A percentile compares a stretch with the other conserved stretches of the same genome.
Evolutionary conservation across 2,797 vertebrate genomes (phyloP).

Genomic region (Pogonophryne albipinna): DNA sequence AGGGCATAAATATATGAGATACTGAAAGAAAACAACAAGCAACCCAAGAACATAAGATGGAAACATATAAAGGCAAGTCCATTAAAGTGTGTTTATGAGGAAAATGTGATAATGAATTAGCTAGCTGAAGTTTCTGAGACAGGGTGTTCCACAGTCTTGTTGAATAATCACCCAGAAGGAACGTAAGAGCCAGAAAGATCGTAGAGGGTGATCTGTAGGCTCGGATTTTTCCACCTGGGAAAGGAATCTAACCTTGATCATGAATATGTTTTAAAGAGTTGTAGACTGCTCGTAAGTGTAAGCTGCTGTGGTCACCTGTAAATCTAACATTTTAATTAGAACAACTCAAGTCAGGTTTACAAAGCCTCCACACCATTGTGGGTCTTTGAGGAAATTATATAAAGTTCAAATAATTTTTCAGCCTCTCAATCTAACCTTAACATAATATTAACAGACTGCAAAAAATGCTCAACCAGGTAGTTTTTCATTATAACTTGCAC

Average conservation of each 20-base stretch:
- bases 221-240: neutral
- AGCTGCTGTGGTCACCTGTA: neutral
- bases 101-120: conserved; percentile 42
- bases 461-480: neutral
- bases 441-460: neutral
- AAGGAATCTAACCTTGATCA: neutral
- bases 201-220: neutral
- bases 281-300: neutral
- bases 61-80: conserved; percentile 35
- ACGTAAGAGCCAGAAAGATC: neutral
- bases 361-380: too few species aligned
- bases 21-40: conserved; percentile 25
- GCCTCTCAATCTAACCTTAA: neutral
- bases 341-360: neutral
- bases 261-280: neutral
- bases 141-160: conserved; percentile 20
- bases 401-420: neutral
- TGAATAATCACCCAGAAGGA: neutral
- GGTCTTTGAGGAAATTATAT: neutral
- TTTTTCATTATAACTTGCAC: conserved; percentile 13
- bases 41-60: conserved; percentile 11
- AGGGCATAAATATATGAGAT: neutral
- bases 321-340: neutral
- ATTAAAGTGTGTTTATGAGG: conserved; percentile 43
- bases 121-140: conserved; percentile 6